These are phyloP conservation scores for Tadarida brasiliensis DNA, from an alignment of 2,797 vertebrate genomes.

Conservation along the genomic window DNA sequence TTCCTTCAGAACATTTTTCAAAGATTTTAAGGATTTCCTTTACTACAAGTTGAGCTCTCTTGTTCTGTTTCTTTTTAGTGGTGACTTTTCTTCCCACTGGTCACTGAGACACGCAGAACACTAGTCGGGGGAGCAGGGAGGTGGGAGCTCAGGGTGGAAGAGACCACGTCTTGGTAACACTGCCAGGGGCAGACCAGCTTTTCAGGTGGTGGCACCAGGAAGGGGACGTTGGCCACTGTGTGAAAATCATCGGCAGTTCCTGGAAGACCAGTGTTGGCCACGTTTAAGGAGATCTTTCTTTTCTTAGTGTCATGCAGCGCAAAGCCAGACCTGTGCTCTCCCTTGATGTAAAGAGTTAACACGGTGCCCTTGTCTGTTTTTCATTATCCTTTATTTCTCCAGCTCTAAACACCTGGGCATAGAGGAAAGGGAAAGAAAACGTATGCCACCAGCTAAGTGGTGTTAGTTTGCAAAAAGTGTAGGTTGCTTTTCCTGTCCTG, in stretches of 20 bases:
- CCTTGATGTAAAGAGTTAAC: background rate
- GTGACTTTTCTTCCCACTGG: background rate
- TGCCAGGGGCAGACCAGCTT: background rate
- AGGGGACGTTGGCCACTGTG: background rate
- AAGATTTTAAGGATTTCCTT: background rate
- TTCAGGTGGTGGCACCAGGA: background rate
- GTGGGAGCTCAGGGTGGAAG: background rate
- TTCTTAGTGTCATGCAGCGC: background rate
- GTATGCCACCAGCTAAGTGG: conserved; percentile 15
- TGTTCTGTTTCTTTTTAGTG: background rate
- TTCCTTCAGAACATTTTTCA: background rate
- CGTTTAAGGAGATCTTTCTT: background rate
- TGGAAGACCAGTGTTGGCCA: background rate
- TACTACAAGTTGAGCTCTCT: background rate
- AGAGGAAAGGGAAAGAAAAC: background rate
- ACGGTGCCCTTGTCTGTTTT: background rate
- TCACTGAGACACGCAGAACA: background rate
- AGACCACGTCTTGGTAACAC: background rate
- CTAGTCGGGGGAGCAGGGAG: background rate
- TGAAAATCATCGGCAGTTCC: background rate
- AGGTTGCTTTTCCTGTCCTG: background rate
- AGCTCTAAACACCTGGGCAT: background rate
- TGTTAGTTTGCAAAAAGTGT: conserved; percentile 62
- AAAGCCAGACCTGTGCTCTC: background rate
- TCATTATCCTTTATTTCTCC: background rate